Evolutionary conservation across 1,140 invertebrate species (phyloP).

Genomic region (Drosophila willistoni): DNA sequence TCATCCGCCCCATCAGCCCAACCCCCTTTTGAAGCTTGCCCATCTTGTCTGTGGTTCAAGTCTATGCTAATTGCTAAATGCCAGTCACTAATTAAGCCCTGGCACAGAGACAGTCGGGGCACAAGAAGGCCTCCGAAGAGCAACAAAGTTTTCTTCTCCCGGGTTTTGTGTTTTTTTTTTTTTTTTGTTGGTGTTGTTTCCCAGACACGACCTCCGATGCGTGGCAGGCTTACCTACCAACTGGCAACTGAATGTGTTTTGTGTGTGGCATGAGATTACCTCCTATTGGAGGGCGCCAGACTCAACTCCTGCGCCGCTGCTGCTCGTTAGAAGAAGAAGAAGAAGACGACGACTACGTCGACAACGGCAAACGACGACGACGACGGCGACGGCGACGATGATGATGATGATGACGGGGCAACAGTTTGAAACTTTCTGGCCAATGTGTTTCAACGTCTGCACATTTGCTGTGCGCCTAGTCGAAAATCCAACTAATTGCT

Average conservation of each 20-base stretch:
- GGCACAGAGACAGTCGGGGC: slow-evolving; percentile 22
- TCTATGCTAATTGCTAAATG: slow-evolving; percentile 54
- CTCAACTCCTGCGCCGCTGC: slow-evolving; percentile 42
- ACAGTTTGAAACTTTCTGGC: slow-evolving; percentile 75
- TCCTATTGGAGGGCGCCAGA: slow-evolving; percentile 24
- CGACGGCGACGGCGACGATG: neutral
- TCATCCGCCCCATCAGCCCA: no score
- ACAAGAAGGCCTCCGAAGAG: neutral
- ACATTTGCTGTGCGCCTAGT: slow-evolving; percentile 81
- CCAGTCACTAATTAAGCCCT: slow-evolving; percentile 44
- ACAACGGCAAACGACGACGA: slow-evolving; percentile 2
- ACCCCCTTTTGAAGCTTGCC: no score
- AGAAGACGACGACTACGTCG: slow-evolving; percentile 18
- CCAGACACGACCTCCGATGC: slow-evolving; percentile 40
- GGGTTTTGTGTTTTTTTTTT: neutral
- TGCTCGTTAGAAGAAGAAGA: slow-evolving; percentile 47
- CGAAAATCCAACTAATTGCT: slow-evolving; percentile 83
- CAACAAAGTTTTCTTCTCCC: neutral
- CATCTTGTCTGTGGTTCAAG: slow-evolving; percentile 23
- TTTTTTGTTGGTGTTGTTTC: neutral
- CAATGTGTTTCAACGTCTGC: slow-evolving; percentile 60
- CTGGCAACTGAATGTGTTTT: slow-evolving; percentile 26
- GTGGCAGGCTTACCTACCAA: slow-evolving; percentile 67
- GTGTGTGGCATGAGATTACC: slow-evolving; percentile 30
- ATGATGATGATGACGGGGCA: slow-evolving; percentile 45